phyloP scores from a whole-genome alignment of 2,888 invertebrate species.

The Autographa gamma region DNA sequence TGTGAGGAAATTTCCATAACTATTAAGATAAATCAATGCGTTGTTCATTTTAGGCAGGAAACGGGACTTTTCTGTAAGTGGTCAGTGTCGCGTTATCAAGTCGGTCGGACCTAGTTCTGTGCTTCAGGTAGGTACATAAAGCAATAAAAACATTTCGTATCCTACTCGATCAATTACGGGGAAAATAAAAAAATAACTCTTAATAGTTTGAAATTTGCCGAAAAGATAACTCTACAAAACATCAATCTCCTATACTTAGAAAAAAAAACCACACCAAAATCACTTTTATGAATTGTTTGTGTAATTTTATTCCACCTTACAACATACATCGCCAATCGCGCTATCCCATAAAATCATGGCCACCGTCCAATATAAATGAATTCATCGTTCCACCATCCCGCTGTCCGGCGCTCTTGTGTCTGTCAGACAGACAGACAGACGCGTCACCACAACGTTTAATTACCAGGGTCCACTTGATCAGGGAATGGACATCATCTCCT shows the following conservation, averaged over 20 bases:
- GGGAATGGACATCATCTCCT: constrained; percentile 26
- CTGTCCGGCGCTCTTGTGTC: constrained; percentile 37
- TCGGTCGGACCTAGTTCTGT: too few relatives aligned
- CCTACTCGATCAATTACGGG: too few relatives aligned
- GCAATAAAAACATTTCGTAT: too few relatives aligned
- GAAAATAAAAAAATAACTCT: too few relatives aligned
- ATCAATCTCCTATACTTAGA: too few relatives aligned
- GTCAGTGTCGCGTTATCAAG: background rate
- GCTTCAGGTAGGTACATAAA: too few relatives aligned
- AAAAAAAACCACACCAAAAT: too few relatives aligned
- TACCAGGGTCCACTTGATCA: constrained; percentile 43
- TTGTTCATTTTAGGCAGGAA: background rate
- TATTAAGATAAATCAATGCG: background rate
- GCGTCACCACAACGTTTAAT: constrained; percentile 42
- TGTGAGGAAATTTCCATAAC: background rate
- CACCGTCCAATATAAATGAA: constrained; percentile 31
- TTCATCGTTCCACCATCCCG: constrained; percentile 12
- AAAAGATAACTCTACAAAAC: too few relatives aligned
- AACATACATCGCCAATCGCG: background rate
- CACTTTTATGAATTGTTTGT: too few relatives aligned
- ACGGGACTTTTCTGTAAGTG: background rate
- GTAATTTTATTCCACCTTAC: background rate
- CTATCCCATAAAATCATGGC: constrained; percentile 12
- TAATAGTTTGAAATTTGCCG: too few relatives aligned
- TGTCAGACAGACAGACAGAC: constrained; percentile 47